A percentile compares a stretch with the other conserved stretches of the same genome.
Conservation (phyloP, 2,797 vertebrate genomes). For the Acestrorhynchus altus region DNA sequence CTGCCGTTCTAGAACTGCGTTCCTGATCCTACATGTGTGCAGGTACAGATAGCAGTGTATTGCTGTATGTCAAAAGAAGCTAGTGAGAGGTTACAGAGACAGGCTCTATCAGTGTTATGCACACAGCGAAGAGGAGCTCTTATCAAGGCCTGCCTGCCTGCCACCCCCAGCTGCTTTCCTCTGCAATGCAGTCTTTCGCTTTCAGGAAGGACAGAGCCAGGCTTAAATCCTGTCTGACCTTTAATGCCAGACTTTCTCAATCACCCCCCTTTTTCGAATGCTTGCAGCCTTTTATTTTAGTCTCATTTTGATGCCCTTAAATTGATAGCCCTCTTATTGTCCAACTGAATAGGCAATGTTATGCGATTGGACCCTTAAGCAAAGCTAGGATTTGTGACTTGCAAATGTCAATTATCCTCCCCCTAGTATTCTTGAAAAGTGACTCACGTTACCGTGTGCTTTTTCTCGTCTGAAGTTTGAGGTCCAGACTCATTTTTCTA, state of each 20-base stretch:
- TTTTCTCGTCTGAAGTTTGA: no score
- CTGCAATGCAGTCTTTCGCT: conserved; percentile 77
- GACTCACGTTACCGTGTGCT: no score
- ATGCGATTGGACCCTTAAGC: neutral
- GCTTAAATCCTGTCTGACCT: conserved; percentile 65
- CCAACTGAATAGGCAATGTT: neutral
- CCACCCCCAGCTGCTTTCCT: conserved; percentile 71
- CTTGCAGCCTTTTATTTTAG: conserved; percentile 17
- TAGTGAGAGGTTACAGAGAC: conserved; percentile 61
- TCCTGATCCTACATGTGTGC: conserved; percentile 54
- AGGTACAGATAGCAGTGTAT: conserved; percentile 64
- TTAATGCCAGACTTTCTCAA: conserved; percentile 57
- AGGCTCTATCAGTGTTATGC: conserved; percentile 71
- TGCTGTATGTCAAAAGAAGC: conserved; percentile 64
- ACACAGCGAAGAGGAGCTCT: conserved; percentile 62
- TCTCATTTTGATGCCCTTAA: neutral
- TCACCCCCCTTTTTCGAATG: conserved; percentile 26
- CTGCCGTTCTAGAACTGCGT: neutral
- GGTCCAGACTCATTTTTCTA: neutral
- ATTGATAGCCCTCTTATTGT: neutral
- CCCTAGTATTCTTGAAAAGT: neutral
- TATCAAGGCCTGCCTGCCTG: conserved; percentile 68
- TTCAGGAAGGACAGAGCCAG: conserved; percentile 59
- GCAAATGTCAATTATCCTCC: neutral
- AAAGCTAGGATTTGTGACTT: neutral